These are phyloP conservation scores for Pogonus chalceus DNA, from an alignment of 1,140 invertebrate genomes.

Conservation along the genomic window DNA sequence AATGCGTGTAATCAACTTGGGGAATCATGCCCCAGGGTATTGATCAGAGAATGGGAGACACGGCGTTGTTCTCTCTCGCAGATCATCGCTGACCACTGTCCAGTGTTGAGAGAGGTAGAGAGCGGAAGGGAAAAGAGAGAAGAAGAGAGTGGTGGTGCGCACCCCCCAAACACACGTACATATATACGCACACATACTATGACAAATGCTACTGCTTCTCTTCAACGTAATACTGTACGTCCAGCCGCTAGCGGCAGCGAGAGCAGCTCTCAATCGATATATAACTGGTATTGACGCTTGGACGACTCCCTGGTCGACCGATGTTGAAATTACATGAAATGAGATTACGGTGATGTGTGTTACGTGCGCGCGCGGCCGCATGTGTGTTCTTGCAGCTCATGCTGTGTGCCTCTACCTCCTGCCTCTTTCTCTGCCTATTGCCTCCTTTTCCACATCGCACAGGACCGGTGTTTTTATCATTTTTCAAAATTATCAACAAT, in stretches of 20 bases:
- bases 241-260: background rate
- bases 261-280: background rate
- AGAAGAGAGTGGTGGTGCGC: no score
- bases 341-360: conserved; percentile 2
- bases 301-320: background rate
- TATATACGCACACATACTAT: background rate
- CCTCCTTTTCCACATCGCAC: no score
- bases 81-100: conserved; percentile 4
- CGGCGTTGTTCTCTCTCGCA: background rate
- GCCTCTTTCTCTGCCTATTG: background rate
- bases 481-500: no score
- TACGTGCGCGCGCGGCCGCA: background rate
- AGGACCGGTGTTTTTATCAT: no score
- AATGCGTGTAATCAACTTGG: no score
- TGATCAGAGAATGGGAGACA: background rate
- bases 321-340: conserved; percentile 6
- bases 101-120: no score
- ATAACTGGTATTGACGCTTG: conserved; percentile 1
- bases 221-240: no score
- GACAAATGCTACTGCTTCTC: background rate
- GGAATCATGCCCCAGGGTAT: no score
- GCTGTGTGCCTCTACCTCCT: background rate
- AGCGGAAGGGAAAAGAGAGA: no score
- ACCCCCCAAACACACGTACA: background rate
- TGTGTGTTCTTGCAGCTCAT: background rate